phyloP scores from a whole-genome alignment of 2,113 vertebrate species.

The Petaurus breviceps region DNA sequence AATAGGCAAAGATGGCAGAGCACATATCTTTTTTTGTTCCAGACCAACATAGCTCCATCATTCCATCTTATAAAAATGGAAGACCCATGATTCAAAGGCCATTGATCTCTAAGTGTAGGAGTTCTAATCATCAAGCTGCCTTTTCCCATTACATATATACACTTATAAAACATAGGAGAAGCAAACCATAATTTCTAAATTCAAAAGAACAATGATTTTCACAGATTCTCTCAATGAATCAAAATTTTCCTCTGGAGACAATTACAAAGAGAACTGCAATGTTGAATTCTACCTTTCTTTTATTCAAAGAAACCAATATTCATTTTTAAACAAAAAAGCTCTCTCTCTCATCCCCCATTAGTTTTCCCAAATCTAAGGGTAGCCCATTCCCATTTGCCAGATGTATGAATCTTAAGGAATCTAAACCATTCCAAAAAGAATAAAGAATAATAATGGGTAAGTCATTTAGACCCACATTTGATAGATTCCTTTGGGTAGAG shows the following conservation, averaged over 20 bases:
- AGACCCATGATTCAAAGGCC: not conserved
- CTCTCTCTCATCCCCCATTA: conserved; percentile 54
- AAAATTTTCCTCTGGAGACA: conserved; percentile 27
- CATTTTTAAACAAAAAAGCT: conserved; percentile 65
- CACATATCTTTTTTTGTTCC: not conserved
- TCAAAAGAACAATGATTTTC: conserved; percentile 44
- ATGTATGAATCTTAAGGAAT: conserved; percentile 53
- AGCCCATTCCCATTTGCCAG: conserved; percentile 49
- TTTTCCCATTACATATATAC: not conserved
- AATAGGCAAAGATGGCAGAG: not conserved
- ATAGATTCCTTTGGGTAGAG: conserved; percentile 56
- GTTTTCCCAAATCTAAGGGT: conserved; percentile 49
- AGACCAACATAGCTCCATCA: not conserved
- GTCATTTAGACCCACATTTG: conserved; percentile 66
- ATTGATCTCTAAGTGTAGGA: not conserved
- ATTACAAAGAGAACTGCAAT: conserved; percentile 44
- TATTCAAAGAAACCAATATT: conserved; percentile 50
- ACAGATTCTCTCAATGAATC: conserved; percentile 23
- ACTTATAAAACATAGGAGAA: not conserved
- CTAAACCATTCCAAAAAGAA: conserved; percentile 65
- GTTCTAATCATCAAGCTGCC: not conserved
- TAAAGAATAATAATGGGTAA: conserved; percentile 65
- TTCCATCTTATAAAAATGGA: not conserved
- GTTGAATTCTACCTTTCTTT: not conserved
- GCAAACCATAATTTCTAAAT: conserved; percentile 47